Evolutionary conservation across 2,113 vertebrate species (phyloP).

Genomic region (Pagrus major): DNA sequence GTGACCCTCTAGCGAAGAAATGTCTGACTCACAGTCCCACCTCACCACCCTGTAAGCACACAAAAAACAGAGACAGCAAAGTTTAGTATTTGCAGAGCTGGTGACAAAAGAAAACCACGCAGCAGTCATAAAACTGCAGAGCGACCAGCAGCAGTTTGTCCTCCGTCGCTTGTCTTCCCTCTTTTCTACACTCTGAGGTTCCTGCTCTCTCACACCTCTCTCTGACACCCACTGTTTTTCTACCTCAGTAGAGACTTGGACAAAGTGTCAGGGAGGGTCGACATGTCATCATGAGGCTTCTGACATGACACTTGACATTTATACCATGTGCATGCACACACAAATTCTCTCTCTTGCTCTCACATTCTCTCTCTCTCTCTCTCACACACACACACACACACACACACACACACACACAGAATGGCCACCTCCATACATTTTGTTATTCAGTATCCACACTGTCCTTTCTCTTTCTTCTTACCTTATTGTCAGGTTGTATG

Average conservation of each 20-base stretch:
- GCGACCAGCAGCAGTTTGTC: slow-evolving; percentile 19
- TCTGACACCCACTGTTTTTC: slow-evolving; percentile 67
- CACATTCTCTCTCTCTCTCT: too few species aligned
- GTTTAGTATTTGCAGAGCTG: slow-evolving; percentile 10
- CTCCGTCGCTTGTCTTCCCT: slow-evolving; percentile 7
- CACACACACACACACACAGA: background rate
- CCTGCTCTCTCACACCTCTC: slow-evolving; percentile 32
- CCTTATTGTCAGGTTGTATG: background rate
- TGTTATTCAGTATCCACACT: slow-evolving; percentile 4
- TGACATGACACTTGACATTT: slow-evolving; percentile 79
- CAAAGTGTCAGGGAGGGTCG: slow-evolving; percentile 48
- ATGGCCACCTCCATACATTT: slow-evolving; percentile 1
- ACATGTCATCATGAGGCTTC: slow-evolving; percentile 61
- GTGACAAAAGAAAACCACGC: background rate
- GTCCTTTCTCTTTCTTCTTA: slow-evolving; percentile 4
- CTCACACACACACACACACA: background rate
- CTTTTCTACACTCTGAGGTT: slow-evolving; percentile 17
- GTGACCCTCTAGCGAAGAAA: slow-evolving; percentile 95
- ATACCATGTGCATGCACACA: slow-evolving; percentile 55
- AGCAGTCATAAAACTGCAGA: slow-evolving; percentile 3
- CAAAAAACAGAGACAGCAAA: slow-evolving; percentile 14
- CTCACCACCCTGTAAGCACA: slow-evolving; percentile 89
- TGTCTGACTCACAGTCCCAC: slow-evolving; percentile 98
- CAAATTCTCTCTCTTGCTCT: too few species aligned
- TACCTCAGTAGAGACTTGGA: slow-evolving; percentile 60